These are phyloP conservation scores for Chamaetylas fuelleborni DNA, from an alignment of 2,113 vertebrate genomes.

Conservation along the genomic window DNA sequence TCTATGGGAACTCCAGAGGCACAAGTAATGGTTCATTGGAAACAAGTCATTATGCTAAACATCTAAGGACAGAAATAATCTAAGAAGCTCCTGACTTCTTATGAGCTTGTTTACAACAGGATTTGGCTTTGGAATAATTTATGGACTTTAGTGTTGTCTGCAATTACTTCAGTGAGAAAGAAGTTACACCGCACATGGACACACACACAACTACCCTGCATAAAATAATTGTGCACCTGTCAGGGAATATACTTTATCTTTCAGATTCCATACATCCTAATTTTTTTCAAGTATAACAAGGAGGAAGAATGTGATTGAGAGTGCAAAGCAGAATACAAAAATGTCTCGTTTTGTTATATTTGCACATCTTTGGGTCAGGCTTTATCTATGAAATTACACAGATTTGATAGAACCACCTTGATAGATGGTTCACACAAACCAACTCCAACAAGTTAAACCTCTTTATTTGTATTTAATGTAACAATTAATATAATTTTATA, in stretches of 20 bases:
- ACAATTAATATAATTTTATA: not conserved
- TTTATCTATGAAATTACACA: not conserved
- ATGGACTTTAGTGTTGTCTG: constrained; percentile 45
- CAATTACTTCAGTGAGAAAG: constrained; percentile 59
- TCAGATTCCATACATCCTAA: not conserved
- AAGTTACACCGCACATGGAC: not conserved
- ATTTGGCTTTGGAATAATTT: constrained; percentile 65
- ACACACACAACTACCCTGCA: not conserved
- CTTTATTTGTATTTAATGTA: not conserved
- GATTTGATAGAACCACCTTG: not conserved
- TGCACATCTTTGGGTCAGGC: not conserved
- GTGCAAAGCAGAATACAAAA: not conserved
- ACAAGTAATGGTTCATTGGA: constrained; percentile 11
- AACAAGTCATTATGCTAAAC: constrained; percentile 61
- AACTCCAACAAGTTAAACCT: not conserved
- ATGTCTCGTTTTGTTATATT: not conserved
- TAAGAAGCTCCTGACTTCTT: constrained; percentile 39
- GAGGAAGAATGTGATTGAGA: not conserved
- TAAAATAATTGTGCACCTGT: constrained; percentile 41
- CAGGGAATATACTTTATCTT: constrained; percentile 19
- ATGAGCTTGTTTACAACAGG: constrained; percentile 53
- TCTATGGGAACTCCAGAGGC: constrained; percentile 20
- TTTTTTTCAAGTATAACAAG: not conserved
- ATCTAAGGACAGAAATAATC: constrained; percentile 57
- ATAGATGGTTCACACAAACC: not conserved